These are phyloP conservation scores for Troides helena DNA, from an alignment of 2,888 invertebrate genomes.

Conservation along the genomic window DNA sequence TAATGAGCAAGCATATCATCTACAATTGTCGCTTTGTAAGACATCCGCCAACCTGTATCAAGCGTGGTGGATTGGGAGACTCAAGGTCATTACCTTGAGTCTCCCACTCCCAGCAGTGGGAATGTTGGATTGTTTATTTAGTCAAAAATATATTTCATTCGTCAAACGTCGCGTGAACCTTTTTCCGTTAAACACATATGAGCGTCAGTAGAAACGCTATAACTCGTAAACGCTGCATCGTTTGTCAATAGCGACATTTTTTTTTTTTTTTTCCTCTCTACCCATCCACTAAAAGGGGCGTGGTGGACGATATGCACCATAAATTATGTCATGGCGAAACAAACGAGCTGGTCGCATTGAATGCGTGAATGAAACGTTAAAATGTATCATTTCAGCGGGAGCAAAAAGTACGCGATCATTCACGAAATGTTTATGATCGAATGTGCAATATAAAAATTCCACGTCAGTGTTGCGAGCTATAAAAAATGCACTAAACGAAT, in stretches of 20 bases:
- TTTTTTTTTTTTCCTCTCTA: conserved; percentile 25
- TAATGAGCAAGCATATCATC: too few species aligned
- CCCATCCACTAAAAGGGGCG: conserved; percentile 49
- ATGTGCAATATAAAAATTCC: background rate
- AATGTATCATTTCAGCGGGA: conserved; percentile 32
- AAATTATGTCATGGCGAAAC: conserved; percentile 61
- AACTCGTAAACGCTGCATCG: conserved; percentile 29
- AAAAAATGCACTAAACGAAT: too few species aligned
- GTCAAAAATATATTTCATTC: background rate
- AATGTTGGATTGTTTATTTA: too few species aligned
- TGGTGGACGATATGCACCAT: conserved; percentile 53
- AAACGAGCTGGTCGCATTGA: conserved; percentile 39
- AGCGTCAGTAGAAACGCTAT: conserved; percentile 25
- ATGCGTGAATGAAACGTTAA: conserved; percentile 41
- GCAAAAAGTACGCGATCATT: conserved; percentile 26
- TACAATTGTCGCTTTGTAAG: too few species aligned
- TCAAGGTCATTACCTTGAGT: too few species aligned
- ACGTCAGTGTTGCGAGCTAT: too few species aligned
- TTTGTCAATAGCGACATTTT: conserved; percentile 47
- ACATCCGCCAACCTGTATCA: too few species aligned
- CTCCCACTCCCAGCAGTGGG: too few species aligned
- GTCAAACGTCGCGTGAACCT: conserved; percentile 33
- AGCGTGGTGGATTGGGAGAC: too few species aligned
- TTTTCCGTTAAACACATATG: conserved; percentile 28
- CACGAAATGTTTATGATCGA: conserved; percentile 2